These are phyloP conservation scores for Leptoclinus maculatus DNA, from an alignment of 2,797 vertebrate species.

Conservation along the genomic window DNA sequence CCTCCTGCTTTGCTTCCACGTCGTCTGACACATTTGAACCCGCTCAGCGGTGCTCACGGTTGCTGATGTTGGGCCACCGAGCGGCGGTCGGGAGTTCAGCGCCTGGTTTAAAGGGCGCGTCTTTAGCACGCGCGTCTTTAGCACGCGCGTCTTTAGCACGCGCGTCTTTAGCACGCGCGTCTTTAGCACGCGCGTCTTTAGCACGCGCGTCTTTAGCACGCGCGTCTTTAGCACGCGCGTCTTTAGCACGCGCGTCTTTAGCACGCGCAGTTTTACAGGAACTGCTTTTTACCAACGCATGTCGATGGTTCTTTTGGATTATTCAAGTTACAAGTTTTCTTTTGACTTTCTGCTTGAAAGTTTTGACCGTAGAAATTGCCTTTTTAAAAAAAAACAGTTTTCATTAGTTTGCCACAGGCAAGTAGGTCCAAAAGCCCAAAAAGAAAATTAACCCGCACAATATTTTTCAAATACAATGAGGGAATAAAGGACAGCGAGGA, in stretches of 20 bases:
- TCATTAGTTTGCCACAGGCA: not conserved
- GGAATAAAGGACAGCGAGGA: not conserved
- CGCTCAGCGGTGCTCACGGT: not conserved
- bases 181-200: no score
- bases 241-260: no score
- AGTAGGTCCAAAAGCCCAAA: not conserved
- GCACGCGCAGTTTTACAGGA: not conserved
- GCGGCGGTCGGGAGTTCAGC: not conserved
- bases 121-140: no score
- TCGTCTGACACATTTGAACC: constrained; percentile 9
- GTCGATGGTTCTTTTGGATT: not conserved
- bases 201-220: no score
- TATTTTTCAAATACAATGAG: not conserved
- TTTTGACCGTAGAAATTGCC: not conserved
- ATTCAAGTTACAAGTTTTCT: not conserved
- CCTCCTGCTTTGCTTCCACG: constrained; percentile 13
- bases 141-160: no score
- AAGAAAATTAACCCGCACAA: not conserved
- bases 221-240: no score
- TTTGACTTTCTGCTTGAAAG: not conserved
- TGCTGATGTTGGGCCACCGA: not conserved
- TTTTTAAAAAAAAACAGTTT: not conserved
- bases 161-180: no score
- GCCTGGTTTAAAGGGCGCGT: not conserved
- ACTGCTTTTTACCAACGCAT: not conserved